These are phyloP conservation scores for Busseola fusca DNA, from an alignment of 2,888 invertebrate species.

Conservation along the genomic window DNA sequence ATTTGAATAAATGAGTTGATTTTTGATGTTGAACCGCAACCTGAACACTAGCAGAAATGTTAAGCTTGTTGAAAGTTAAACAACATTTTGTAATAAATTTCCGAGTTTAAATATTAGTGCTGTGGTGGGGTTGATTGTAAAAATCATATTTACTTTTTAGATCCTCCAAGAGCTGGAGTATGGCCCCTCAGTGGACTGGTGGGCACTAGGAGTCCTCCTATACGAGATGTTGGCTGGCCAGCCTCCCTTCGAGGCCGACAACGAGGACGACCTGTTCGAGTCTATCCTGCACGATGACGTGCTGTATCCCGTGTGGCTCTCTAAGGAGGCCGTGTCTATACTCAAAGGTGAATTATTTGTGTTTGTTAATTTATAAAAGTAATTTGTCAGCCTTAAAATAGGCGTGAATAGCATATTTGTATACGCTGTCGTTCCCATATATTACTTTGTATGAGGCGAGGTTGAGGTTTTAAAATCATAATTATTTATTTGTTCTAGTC, in stretches of 20 bases:
- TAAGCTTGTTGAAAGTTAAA: no score
- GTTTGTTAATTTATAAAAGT: not conserved
- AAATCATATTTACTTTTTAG: conserved; percentile 66
- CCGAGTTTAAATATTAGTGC: not conserved
- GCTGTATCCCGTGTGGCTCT: conserved; percentile 97
- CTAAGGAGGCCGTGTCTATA: conserved; percentile 83
- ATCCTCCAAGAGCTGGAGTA: conserved; percentile 98
- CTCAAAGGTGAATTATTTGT: conserved; percentile 74
- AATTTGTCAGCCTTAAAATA: not conserved
- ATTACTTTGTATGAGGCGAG: not conserved
- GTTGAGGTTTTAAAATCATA: not conserved
- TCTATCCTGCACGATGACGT: conserved; percentile 99
- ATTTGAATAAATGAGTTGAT: no score
- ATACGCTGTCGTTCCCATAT: not conserved
- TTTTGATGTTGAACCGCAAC: no score
- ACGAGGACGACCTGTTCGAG: conserved; percentile 99
- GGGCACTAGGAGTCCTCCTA: conserved; percentile 99
- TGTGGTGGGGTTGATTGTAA: not conserved
- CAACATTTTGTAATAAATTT: no score
- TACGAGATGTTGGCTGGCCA: conserved; percentile 99
- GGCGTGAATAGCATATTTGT: not conserved
- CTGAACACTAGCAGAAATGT: no score
- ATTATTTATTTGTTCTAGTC: not conserved
- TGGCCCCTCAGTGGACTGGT: conserved; percentile 97
- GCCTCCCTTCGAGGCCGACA: conserved; percentile 99